Conservation (phyloP, 64 coral and sea anemone species). For the Porites australiensis region DNA sequence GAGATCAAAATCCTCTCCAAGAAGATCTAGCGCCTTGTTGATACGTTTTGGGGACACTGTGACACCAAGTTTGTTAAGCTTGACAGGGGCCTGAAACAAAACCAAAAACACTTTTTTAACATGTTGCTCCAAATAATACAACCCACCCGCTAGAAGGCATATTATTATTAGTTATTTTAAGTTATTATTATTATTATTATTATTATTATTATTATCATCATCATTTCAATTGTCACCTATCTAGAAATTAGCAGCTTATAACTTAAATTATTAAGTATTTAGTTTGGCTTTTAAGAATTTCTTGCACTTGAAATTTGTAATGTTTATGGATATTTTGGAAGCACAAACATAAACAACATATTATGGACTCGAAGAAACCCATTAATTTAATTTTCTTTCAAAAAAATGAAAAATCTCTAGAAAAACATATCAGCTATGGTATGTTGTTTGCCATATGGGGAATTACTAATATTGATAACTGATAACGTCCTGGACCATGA, state of each 20-base stretch:
- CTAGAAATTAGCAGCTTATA: conserved; percentile 3
- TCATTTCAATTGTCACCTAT: conserved; percentile 2
- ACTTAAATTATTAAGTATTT: background rate
- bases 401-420: background rate
- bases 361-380: background rate
- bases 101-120: background rate
- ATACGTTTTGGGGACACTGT: conserved; percentile 60
- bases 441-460: background rate
- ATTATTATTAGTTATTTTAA: no score
- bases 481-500: background rate
- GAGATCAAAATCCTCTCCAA: conserved; percentile 28
- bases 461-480: background rate
- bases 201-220: background rate
- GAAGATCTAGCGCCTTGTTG: conserved; percentile 39
- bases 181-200: background rate
- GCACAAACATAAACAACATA: background rate
- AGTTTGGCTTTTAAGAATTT: background rate
- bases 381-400: background rate
- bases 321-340: background rate
- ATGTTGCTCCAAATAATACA: background rate
- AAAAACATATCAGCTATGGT: background rate
- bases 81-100: conserved; percentile 40
- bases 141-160: background rate
- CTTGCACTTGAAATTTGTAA: background rate
- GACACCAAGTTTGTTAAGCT: conserved; percentile 51